A percentile compares a stretch with the other conserved stretches of the same genome.
Conservation (phyloP, 2,113 vertebrate species). For the Vicugna pacos region DNA sequence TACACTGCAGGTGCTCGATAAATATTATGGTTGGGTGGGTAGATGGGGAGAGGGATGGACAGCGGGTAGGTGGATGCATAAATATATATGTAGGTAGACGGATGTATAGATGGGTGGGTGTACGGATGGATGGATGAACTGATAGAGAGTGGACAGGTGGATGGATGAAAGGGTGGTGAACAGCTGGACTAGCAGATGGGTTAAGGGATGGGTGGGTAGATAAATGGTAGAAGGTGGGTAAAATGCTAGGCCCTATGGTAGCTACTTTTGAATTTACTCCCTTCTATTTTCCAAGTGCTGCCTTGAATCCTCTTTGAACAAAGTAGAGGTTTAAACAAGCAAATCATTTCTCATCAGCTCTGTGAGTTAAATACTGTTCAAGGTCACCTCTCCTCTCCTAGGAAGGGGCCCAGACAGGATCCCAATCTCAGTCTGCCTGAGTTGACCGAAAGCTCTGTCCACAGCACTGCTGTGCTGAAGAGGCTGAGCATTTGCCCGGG, state of each 20-base stretch:
- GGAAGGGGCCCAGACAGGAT: not conserved
- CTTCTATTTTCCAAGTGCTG: not conserved
- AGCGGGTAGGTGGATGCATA: not conserved
- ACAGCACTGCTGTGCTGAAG: too few relatives aligned
- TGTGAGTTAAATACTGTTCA: not conserved
- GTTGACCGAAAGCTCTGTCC: not conserved
- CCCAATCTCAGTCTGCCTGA: not conserved
- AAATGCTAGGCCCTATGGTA: not conserved
- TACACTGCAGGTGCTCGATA: not conserved
- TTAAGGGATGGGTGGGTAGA: not conserved
- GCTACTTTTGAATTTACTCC: not conserved
- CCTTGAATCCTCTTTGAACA: not conserved
- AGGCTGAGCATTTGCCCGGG: not conserved
- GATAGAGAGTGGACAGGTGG: too few relatives aligned
- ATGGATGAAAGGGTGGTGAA: not conserved
- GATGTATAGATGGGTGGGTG: not conserved
- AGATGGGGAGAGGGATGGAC: not conserved
- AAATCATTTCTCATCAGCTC: not conserved
- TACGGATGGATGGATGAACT: too few relatives aligned
- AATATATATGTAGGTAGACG: not conserved
- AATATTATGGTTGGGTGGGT: not conserved
- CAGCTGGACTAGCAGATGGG: not conserved
- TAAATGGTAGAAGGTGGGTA: not conserved
- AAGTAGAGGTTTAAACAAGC: constrained; percentile 10
- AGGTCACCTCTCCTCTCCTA: not conserved